Percentiles rank a stretch among this genome's conserved stretches.
These are phyloP conservation scores for Oscheius sp. DNA, from an alignment of 2,888 invertebrate species.

Conservation along the genomic window DNA sequence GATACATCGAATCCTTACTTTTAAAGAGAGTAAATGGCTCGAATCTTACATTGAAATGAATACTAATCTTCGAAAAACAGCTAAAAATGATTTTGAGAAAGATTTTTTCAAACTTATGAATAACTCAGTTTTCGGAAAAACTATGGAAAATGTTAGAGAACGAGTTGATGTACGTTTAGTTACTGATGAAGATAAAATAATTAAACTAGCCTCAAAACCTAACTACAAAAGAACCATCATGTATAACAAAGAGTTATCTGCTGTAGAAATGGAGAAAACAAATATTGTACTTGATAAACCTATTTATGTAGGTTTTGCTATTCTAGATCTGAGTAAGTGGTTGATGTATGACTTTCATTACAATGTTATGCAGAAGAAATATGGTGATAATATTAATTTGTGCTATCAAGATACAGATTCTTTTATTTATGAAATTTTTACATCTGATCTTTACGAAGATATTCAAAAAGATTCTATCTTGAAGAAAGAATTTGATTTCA, in stretches of 20 bases:
- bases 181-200: slow-evolving; percentile 31
- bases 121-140: slow-evolving; percentile 71
- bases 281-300: slow-evolving; percentile 33
- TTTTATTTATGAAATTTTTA: slow-evolving; percentile 60
- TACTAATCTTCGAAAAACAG: slow-evolving; percentile 50
- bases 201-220: slow-evolving; percentile 40
- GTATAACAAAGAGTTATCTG: slow-evolving; percentile 38
- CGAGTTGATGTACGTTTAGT: slow-evolving; percentile 67
- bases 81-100: slow-evolving; percentile 68
- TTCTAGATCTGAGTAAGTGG: slow-evolving; percentile 51
- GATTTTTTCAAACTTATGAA: slow-evolving; percentile 71
- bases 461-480: slow-evolving; percentile 31
- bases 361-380: slow-evolving; percentile 42
- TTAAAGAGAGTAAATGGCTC: slow-evolving; percentile 40
- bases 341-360: slow-evolving; percentile 58
- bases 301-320: slow-evolving; percentile 43
- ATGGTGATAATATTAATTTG: slow-evolving; percentile 45
- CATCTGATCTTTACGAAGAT: slow-evolving; percentile 70
- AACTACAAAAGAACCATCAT: slow-evolving; percentile 39
- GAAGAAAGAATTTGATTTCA: slow-evolving; percentile 56
- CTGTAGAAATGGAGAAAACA: slow-evolving; percentile 46
- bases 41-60: slow-evolving; percentile 37
- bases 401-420: slow-evolving; percentile 66
- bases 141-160: slow-evolving; percentile 72
- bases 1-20: slow-evolving; percentile 54